Evolutionary conservation across 2,797 vertebrate species (phyloP).

Genomic region (Pseudochirops cupreus): DNA sequence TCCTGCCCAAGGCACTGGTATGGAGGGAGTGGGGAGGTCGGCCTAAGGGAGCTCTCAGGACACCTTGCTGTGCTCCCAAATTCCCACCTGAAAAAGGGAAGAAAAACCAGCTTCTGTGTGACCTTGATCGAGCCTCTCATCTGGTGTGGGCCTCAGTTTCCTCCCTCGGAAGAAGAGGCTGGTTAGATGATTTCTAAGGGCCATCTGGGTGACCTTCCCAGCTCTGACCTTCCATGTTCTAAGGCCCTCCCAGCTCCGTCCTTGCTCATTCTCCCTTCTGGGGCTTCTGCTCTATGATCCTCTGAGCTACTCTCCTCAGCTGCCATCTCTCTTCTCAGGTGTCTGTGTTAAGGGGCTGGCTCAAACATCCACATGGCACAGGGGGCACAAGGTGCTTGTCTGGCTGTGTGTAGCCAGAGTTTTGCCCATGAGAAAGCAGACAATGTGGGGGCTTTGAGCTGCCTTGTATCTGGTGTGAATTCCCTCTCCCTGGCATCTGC

Average conservation of each 20-base stretch:
- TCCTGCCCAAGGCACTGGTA: too few species aligned
- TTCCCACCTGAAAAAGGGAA: neutral
- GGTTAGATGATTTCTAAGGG: neutral
- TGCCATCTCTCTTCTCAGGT: neutral
- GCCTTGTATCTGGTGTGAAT: too few species aligned
- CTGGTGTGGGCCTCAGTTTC: neutral
- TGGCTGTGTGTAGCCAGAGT: slow-evolving; percentile 11
- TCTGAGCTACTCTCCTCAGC: too few species aligned
- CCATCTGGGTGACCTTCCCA: too few species aligned
- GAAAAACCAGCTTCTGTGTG: neutral
- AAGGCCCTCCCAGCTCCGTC: neutral
- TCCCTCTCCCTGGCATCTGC: neutral
- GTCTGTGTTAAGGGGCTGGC: neutral
- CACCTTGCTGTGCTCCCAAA: neutral
- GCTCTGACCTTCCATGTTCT: neutral
- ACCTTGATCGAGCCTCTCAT: neutral
- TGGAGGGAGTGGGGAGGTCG: neutral
- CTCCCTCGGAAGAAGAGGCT: neutral
- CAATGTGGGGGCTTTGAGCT: neutral
- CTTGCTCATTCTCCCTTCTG: neutral
- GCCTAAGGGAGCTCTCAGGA: neutral
- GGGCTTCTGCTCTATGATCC: neutral
- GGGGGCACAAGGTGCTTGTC: neutral
- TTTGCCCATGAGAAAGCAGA: fast-evolving
- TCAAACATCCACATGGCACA: neutral